These are phyloP conservation scores for Aricia artaxerxes DNA, from an alignment of 2,888 invertebrate genomes.

Conservation along the genomic window DNA sequence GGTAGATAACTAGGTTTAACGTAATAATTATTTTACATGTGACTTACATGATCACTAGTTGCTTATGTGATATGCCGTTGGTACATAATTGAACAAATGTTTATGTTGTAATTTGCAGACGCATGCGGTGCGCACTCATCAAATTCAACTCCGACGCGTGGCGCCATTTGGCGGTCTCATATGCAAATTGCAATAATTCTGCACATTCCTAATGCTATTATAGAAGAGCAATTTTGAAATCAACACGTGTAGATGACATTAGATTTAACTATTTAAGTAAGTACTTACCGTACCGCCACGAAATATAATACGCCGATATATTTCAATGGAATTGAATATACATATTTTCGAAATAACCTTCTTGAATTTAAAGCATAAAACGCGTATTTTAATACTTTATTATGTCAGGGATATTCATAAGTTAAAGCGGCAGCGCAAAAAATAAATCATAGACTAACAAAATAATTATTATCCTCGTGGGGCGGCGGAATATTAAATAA, in stretches of 20 bases:
- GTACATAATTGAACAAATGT: too few species aligned
- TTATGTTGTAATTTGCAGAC: not conserved
- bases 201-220: not conserved
- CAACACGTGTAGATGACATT: not conserved
- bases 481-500: not conserved
- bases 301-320: not conserved
- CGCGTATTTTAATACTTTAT: not conserved
- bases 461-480: not conserved
- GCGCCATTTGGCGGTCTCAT: not conserved
- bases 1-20: too few species aligned
- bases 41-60: too few species aligned
- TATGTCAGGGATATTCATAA: not conserved
- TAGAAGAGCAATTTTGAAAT: not conserved
- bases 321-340: not conserved
- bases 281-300: not conserved
- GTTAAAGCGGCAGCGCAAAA: not conserved
- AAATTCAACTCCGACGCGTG: not conserved
- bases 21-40: too few species aligned
- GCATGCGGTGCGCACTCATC: not conserved
- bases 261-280: not conserved
- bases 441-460: not conserved
- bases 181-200: not conserved
- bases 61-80: too few species aligned
- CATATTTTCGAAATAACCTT: conserved; percentile 1
- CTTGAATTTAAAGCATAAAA: not conserved